Base-by-base conservation (phyloP, 1,140 invertebrate genomes). In the Anagrus nilaparvatae region DNA sequence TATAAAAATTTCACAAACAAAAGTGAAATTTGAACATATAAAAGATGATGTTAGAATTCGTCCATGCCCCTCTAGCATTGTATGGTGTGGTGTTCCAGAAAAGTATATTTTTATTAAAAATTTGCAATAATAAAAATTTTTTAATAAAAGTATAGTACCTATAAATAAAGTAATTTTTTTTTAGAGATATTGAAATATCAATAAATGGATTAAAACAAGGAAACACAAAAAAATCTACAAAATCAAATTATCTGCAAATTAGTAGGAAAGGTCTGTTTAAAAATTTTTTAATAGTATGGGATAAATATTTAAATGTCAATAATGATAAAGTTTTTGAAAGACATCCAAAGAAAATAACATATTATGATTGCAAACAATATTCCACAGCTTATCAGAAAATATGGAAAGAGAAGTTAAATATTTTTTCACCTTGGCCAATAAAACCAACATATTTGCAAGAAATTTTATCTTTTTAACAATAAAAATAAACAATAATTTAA, bases 161-260 rank as follows among this genome's bases (percentile, higher is more conserved):
- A 0, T 44, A 19, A 27, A 44, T 24, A 21, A n/a, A 41, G 28
- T 24, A 9, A 42, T 13, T 28, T 29, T 24, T 31, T 50, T 41
- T 34, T 44, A 84, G 81, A 29, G 46, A 69, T 21, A 60, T 73
- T 21, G 86, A 93, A 69, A 75, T 91, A 12, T 72, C 77, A 31
- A 81, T 90, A 1, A 76, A 83, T 59, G 90, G 90, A 20, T 76
- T 73, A 53, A 84, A 79, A 47, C 81, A 87, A 63, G 90, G 90
- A 3, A 65, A 78, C 10, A 90, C 85, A 2, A 87, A 83, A 51
- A 89, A 84, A 52, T 88, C 82, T 56, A 76, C 72, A 39, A 60
- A 71, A 21, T 66, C 60, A 29, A 69, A 58, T 41, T 66, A 64
- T 42, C 58, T 87, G 45, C 58, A 63, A 37, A 70, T 85, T 34